These are phyloP conservation scores for Solea senegalensis DNA, from an alignment of 2,113 vertebrate species.

Conservation along the genomic window DNA sequence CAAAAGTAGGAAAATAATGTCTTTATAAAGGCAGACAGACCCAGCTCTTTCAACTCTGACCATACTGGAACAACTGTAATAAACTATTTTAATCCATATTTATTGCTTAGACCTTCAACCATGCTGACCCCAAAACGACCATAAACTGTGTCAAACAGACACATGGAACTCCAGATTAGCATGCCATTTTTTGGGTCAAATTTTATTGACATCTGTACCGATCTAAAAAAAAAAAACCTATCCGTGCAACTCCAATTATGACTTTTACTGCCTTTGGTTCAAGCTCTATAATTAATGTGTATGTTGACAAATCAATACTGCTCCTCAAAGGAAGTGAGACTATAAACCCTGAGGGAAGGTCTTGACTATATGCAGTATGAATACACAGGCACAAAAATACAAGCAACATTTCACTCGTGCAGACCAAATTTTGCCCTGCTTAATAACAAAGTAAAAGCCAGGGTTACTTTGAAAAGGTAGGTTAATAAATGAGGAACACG, in stretches of 20 bases:
- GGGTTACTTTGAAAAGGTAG: constrained; percentile 24
- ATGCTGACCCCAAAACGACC: neutral
- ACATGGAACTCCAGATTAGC: neutral
- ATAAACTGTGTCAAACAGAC: neutral
- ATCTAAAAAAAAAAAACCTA: neutral
- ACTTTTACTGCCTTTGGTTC: constrained; percentile 10
- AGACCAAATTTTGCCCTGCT: neutral
- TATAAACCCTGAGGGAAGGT: constrained; percentile 3
- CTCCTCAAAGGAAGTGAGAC: constrained; percentile 19
- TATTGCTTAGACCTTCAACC: neutral
- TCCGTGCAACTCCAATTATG: neutral
- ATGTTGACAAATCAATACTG: constrained; percentile 36
- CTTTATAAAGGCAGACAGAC: neutral
- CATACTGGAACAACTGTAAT: neutral
- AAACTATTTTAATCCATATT: neutral
- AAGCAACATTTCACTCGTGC: no score
- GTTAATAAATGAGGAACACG: constrained; percentile 51
- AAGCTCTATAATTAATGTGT: constrained; percentile 13
- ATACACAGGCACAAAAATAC: constrained; percentile 3
- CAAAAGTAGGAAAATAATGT: neutral
- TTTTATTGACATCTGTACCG: constrained; percentile 4
- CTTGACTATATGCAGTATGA: neutral
- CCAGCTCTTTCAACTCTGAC: neutral
- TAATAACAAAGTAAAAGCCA: neutral
- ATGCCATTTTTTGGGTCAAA: neutral